Evolutionary conservation across 1,140 invertebrate species (phyloP).

Genomic region (Trichomalopsis sarcophagae): DNA sequence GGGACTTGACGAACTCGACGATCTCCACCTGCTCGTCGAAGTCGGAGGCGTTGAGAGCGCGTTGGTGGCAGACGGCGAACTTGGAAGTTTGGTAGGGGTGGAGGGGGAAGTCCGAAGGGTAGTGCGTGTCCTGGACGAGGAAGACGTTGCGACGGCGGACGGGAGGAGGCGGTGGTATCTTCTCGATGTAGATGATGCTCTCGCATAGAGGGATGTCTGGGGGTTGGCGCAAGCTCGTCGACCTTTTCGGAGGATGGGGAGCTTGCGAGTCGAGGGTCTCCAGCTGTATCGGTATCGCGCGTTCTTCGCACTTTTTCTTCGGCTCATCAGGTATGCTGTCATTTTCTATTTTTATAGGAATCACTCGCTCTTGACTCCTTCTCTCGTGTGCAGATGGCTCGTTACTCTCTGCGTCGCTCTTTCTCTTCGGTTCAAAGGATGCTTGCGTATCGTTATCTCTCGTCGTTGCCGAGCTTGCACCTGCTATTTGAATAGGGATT

Average conservation of each 20-base stretch:
- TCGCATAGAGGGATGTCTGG: background rate
- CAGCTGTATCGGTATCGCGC: constrained; percentile 13
- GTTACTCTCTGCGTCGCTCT: background rate
- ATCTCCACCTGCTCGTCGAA: constrained; percentile 18
- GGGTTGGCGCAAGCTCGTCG: background rate
- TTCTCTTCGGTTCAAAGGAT: background rate
- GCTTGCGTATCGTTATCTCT: background rate
- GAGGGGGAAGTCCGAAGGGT: background rate
- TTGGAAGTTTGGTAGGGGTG: background rate
- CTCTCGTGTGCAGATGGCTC: background rate
- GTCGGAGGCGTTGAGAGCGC: constrained; percentile 21
- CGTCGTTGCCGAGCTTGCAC: background rate
- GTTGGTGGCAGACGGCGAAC: constrained; percentile 25
- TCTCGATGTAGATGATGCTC: background rate
- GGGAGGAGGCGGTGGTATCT: constrained; percentile 19
- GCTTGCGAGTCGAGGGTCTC: background rate
- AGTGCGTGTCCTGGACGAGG: background rate
- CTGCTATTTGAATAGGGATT: background rate
- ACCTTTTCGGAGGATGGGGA: constrained; percentile 48
- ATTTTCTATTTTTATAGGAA: background rate
- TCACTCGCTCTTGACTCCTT: background rate
- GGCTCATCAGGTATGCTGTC: background rate
- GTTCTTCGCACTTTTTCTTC: background rate
- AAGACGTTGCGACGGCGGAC: background rate
- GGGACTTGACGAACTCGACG: constrained; percentile 44